These are phyloP conservation scores for Caloenas nicobarica DNA, from an alignment of 2,113 vertebrate species.

Conservation along the genomic window DNA sequence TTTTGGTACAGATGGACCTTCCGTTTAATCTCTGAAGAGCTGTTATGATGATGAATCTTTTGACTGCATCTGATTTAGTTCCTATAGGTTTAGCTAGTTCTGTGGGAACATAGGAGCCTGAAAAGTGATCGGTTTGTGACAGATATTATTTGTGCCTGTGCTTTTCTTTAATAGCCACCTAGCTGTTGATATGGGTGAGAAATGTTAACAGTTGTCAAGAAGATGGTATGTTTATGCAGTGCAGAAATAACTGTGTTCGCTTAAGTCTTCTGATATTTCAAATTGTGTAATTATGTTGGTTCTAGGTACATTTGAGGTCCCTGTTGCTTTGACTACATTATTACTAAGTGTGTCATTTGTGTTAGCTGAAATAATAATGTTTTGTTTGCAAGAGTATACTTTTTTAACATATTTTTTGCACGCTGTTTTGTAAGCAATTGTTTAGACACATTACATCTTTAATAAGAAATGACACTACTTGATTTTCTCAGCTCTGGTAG, in stretches of 20 bases:
- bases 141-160: not conserved
- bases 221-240: not conserved
- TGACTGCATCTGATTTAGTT: not conserved
- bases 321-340: not conserved
- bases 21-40: not conserved
- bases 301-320: not conserved
- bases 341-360: not conserved
- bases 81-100: not conserved
- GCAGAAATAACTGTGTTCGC: not conserved
- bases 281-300: accelerated
- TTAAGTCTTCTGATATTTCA: not conserved
- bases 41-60: not conserved
- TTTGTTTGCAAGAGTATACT: not conserved
- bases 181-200: not conserved
- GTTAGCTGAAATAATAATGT: not conserved
- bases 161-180: not conserved
- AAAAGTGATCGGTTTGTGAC: not conserved
- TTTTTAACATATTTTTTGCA: not conserved
- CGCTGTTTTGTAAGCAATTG: not conserved
- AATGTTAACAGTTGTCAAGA: not conserved
- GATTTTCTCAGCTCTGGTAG: not conserved
- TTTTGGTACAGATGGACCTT: not conserved
- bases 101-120: not conserved
- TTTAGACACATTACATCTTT: not conserved
- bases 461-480: not conserved